Base-by-base conservation (phyloP, 1,140 invertebrate genomes). In the Aphidius ervi region DNA sequence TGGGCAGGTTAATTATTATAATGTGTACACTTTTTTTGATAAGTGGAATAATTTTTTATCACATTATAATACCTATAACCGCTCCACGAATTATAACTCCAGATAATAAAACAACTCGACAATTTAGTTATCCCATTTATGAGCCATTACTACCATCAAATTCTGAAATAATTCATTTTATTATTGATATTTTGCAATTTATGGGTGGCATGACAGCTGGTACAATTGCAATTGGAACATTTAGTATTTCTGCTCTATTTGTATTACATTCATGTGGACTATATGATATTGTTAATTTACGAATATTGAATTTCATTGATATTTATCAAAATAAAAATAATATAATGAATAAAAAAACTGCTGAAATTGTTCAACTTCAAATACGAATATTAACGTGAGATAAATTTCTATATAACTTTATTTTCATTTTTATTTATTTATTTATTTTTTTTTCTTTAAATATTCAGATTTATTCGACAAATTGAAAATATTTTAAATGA, bases 181-280 rank as follows among this genome's bases (percentile, higher is more conserved):
- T 67, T 6, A 46, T 74, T 0, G 70, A 70, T 8, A 23, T 42
- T 3, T 6, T 67, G 0, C 68, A 73, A 1, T 65, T 55, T 2
- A 1, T 72, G 5, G 60, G 58, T 4, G 67, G 46, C 0, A 43
- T 70, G 6, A 9, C 68, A 2, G 57, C 57, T 46, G 67, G 67
- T 37, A 66, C 58, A 0, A 49, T 68, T 8, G 65, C 67, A 0
- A 65, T 62, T n/a, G 68, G 52, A 0, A 58, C 64, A 1, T 71
- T 64, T 46, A 68, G 67, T 46, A 48, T 74, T 0, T 60, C 67
- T 1, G 68, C 70, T 5, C 50, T 66, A 4, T 72, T 68, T 39
- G 66, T 70, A 0, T 67, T 63, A 4, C 73, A 75, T 31, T 63
- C 59, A 2, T 72, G 65, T 43, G 71, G 70, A 4, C 70, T 73